phyloP scores from a whole-genome alignment of 2,888 invertebrate genomes.

The Periphyllus acericola region DNA sequence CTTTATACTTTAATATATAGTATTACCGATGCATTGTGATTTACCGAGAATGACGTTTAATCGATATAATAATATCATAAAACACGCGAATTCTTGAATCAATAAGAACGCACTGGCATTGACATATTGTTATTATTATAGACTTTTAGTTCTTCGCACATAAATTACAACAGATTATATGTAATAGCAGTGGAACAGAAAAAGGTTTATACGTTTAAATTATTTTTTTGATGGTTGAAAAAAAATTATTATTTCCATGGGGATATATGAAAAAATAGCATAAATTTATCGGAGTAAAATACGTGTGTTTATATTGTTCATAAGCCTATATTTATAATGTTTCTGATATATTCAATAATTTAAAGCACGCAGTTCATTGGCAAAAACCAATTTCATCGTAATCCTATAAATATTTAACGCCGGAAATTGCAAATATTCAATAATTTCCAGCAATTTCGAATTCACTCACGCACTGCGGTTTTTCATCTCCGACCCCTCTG shows the following conservation, averaged over 20 bases:
- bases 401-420: background rate
- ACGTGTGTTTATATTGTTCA: background rate
- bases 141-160: too few species aligned
- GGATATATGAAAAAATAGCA: background rate
- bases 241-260: too few species aligned
- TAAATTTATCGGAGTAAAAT: background rate
- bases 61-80: too few species aligned
- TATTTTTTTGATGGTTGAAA: background rate
- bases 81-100: too few species aligned
- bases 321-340: background rate
- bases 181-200: too few species aligned
- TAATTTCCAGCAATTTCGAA: background rate
- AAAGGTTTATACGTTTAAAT: too few species aligned
- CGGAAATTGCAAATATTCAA: constrained; percentile 17
- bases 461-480: background rate
- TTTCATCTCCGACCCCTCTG: background rate
- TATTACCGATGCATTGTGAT: too few species aligned
- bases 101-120: too few species aligned
- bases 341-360: background rate
- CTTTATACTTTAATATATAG: too few species aligned
- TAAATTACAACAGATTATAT: too few species aligned
- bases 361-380: background rate
- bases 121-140: too few species aligned
- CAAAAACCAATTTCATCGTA: background rate
- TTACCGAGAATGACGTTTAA: too few species aligned